A percentile compares a stretch with the other conserved stretches of the same genome.
These are phyloP conservation scores for Diabrotica balteata DNA, from an alignment of 2,888 invertebrate species.

Conservation along the genomic window DNA sequence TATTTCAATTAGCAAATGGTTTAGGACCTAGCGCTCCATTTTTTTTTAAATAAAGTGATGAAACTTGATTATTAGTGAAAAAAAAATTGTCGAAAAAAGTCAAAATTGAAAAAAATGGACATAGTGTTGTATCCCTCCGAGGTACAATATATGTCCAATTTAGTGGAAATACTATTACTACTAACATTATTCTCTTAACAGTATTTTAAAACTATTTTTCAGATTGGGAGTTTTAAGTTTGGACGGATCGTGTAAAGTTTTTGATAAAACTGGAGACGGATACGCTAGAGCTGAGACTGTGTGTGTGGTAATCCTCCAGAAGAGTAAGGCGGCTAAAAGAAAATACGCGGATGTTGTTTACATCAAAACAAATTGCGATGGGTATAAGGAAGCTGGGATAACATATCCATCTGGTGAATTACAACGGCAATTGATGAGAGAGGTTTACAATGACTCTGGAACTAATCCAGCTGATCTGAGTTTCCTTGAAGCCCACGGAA, in stretches of 20 bases:
- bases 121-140: too few relatives aligned
- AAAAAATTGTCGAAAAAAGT: too few relatives aligned
- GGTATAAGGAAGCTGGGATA: background rate
- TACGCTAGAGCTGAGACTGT: background rate
- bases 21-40: too few relatives aligned
- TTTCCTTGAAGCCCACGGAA: constrained; percentile 89
- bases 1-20: too few relatives aligned
- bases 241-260: background rate
- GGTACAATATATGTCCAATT: too few relatives aligned
- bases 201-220: background rate
- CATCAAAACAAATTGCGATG: background rate
- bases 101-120: too few relatives aligned
- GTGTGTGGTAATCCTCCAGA: background rate
- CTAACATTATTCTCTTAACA: too few relatives aligned
- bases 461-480: constrained; percentile 74
- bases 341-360: background rate
- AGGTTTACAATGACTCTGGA: constrained; percentile 74
- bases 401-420: constrained; percentile 59
- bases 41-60: too few relatives aligned
- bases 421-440: constrained; percentile 68
- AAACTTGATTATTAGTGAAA: too few relatives aligned
- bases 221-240: background rate
- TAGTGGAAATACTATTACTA: too few relatives aligned
- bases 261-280: background rate
- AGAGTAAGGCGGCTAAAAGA: background rate